phyloP scores from a whole-genome alignment of 2,113 vertebrate species.

The Archilochus colubris region DNA sequence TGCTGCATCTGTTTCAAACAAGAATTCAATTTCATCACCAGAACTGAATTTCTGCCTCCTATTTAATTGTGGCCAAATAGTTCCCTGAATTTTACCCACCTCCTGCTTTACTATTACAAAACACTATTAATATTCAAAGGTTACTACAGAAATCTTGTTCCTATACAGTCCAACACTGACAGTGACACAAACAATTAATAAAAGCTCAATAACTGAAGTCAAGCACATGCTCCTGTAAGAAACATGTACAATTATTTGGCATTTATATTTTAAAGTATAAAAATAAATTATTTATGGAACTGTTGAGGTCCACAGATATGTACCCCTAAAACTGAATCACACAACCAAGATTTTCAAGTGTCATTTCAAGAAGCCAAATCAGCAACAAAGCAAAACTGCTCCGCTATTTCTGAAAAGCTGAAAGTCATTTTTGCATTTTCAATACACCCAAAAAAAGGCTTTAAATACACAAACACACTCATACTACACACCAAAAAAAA shows the following conservation, averaged over 20 bases:
- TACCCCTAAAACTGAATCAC: background rate
- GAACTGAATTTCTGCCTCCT: background rate
- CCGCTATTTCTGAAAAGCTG: background rate
- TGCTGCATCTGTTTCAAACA: background rate
- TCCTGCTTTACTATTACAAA: background rate
- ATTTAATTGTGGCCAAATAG: background rate
- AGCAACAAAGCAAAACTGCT: background rate
- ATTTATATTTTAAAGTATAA: too few relatives aligned
- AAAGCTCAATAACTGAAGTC: background rate
- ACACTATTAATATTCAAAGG: background rate
- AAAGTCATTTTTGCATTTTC: background rate
- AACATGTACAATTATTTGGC: background rate
- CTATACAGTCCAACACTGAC: accelerated
- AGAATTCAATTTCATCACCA: background rate
- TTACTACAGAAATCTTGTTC: background rate
- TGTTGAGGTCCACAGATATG: background rate
- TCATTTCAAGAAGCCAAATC: background rate
- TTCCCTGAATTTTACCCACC: background rate
- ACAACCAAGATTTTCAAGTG: background rate
- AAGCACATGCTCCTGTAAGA: background rate
- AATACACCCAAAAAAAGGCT: background rate
- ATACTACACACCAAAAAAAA: background rate
- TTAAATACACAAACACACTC: background rate
- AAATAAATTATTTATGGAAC: background rate
- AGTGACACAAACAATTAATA: background rate